Evolutionary conservation across 2,888 invertebrate genomes (phyloP).

Genomic region (Neelides folsomi): DNA sequence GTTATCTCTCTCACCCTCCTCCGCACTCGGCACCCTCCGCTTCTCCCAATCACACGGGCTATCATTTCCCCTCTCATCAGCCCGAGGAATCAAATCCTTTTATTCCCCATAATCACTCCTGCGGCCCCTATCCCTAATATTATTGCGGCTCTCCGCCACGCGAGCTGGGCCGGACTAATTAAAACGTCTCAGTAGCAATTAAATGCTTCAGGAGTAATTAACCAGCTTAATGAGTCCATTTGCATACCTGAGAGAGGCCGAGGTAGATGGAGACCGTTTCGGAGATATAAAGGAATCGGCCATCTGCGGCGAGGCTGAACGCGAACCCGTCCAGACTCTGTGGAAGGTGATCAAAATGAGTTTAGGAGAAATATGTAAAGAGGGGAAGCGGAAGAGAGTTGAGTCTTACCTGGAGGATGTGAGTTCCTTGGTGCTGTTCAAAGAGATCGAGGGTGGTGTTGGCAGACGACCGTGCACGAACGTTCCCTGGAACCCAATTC

Average conservation of each 20-base stretch:
- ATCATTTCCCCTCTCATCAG: conserved; percentile 6
- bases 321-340: conserved; percentile 97
- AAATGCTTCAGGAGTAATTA: not conserved
- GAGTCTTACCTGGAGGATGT: conserved; percentile 78
- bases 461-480: conserved; percentile 54
- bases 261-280: conserved; percentile 99
- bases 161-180: too few species aligned
- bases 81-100: conserved; percentile 8
- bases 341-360: conserved; percentile 30
- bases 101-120: conserved; percentile 19
- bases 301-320: conserved; percentile 86
- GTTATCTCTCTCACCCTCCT: conserved; percentile 29
- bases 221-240: not conserved
- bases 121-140: conserved; percentile 40
- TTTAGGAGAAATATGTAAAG: not conserved
- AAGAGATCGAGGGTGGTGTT: conserved; percentile 74
- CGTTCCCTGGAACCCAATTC: conserved; percentile 51
- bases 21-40: conserved; percentile 28
- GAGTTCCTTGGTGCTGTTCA: conserved; percentile 93
- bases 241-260: conserved; percentile 90
- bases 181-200: too few species aligned
- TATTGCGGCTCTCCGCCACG: conserved; percentile 18
- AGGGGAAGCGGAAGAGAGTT: not conserved
- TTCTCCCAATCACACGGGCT: not conserved
- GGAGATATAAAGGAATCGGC: conserved; percentile 96